Evolutionary conservation across 2,797 vertebrate genomes (phyloP), one percentile per base, ranked within the genome.

Genomic region (Lateolabrax maculatus): DNA sequence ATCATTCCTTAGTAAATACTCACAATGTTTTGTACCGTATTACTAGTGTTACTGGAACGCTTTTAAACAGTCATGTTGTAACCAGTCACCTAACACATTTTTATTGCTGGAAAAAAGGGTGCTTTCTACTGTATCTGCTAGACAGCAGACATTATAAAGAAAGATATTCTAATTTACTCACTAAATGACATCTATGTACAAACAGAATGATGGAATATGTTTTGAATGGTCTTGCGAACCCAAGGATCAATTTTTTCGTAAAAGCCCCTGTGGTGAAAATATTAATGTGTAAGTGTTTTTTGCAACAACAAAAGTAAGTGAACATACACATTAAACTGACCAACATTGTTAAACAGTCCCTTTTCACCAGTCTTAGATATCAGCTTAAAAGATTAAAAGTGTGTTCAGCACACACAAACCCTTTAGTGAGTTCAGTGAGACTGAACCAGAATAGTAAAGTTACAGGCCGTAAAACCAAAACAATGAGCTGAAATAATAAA

Each of bases 11-110:
- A 9, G 21, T 70, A 19, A 88, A 90, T 12, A 79, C 90, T 2
- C 94, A 90, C 21, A 74, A 13, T n/a, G 10, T 52, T n/a, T 11
- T 13, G 15, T 55, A 44, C 6, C 2, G 2, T 37, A 25, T 66
- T 36, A 3, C 31, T 52, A n/a, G 5, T 52, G 36, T n/a, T 9
- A 39, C 63, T 94, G 19, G 75, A 85, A 63, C 41, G 15, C 1
- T 46, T 43, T 63, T 1, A 9, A 9, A 56, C n/a, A 46, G 3
- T 15, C 5, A 34, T 36, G 44, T 21, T 48, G 57, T 29, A 29
- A 29, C 18, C 9, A 21, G 46, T 41, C 6, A 41, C 21, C 12
- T 31, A 5, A 21, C 13, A 31, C n/a, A 29, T 60, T 25, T 61
- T 49, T n/a, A 41, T 52, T 36, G 6, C 23, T 72, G 39, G 31